A percentile compares a stretch with the other conserved stretches of the same genome.
Conservation (phyloP, 53 echinoderm and acorn worm genomes). For the Echinometra lucunter region DNA sequence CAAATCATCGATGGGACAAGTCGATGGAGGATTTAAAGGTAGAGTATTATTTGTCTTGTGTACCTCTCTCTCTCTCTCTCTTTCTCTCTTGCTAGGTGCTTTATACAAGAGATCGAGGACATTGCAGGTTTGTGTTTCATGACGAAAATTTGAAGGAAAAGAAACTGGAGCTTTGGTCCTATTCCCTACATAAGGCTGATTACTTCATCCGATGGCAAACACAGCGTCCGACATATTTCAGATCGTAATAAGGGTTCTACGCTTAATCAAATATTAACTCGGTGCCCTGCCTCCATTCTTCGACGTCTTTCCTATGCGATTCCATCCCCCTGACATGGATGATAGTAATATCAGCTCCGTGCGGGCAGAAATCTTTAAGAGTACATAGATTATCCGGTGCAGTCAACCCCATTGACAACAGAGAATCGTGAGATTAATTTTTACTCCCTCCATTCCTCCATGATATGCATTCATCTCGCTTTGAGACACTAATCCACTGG, state of each 20-base stretch:
- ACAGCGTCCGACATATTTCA: slow-evolving; percentile 37
- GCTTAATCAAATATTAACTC: slow-evolving; percentile 51
- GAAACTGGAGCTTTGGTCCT: not conserved
- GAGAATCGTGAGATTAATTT: not conserved
- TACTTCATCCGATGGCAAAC: slow-evolving; percentile 37
- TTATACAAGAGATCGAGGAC: not conserved
- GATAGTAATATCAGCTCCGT: not conserved
- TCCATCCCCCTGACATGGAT: not conserved
- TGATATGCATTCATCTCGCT: no score
- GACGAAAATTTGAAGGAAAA: not conserved
- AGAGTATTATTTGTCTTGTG: slow-evolving; percentile 9
- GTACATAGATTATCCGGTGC: not conserved
- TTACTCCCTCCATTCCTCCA: not conserved
- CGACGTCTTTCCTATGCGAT: not conserved
- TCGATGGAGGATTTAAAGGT: not conserved
- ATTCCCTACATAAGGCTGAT: slow-evolving; percentile 12
- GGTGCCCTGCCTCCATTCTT: not conserved
- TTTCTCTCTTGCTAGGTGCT: not conserved
- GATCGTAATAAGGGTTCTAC: not conserved
- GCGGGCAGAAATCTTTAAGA: not conserved
- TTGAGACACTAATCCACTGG: not conserved
- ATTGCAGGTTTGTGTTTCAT: not conserved
- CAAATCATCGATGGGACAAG: slow-evolving; percentile 18
- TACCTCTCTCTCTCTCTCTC: not conserved
- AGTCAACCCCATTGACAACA: not conserved